Evolutionary conservation across 2,888 invertebrate species (phyloP).

Genomic region (Muschampia plurimacula): DNA sequence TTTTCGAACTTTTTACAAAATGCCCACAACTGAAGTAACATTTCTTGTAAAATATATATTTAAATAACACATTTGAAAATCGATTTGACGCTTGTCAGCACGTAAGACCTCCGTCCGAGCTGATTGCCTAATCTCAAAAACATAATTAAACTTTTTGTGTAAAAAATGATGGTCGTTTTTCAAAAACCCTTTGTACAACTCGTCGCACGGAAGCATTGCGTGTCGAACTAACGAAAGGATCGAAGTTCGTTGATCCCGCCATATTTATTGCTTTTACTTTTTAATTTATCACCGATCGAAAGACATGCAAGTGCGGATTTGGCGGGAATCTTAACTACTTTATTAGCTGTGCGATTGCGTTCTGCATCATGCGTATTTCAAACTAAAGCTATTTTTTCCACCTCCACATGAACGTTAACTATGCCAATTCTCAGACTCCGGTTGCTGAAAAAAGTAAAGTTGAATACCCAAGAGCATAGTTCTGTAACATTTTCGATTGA

Average conservation of each 20-base stretch:
- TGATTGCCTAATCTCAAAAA: conserved; percentile 20
- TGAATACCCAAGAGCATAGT: too few species aligned
- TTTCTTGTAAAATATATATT: conserved; percentile 5
- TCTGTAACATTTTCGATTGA: too few species aligned
- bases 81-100: conserved; percentile 21
- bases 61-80: conserved; percentile 5
- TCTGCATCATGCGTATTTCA: not conserved
- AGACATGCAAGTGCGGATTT: conserved; percentile 29
- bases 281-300: conserved; percentile 35
- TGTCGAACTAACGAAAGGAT: conserved; percentile 48
- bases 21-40: not conserved
- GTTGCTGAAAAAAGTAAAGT: too few species aligned
- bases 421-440: too few species aligned
- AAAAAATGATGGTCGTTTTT: conserved; percentile 13
- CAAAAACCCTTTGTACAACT: conserved; percentile 20
- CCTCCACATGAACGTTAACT: too few species aligned
- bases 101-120: conserved; percentile 13
- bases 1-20: not conserved
- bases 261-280: conserved; percentile 56
- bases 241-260: conserved; percentile 50
- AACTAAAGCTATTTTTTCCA: too few species aligned
- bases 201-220: conserved; percentile 46
- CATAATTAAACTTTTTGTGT: conserved; percentile 47
- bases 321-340: conserved; percentile 14
- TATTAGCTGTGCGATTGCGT: conserved; percentile 18